Conservation (phyloP, 2,797 vertebrate species). For the Premnoplex brunnescens region DNA sequence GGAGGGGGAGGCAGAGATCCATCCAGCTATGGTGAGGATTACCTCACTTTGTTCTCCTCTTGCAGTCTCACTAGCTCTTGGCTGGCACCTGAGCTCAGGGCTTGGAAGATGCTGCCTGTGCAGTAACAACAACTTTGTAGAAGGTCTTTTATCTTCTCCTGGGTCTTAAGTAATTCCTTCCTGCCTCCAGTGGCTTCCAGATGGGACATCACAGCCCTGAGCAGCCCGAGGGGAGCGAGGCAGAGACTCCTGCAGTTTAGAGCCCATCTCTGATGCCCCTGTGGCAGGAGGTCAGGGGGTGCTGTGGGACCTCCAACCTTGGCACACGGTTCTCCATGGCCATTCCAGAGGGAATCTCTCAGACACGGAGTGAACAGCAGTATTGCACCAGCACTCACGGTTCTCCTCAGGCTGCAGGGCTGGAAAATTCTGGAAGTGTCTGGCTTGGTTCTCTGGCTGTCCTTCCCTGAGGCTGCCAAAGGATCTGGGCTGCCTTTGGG, state of each 20-base stretch:
- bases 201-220: neutral
- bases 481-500: neutral
- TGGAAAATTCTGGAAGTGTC: neutral
- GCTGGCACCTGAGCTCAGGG: neutral
- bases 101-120: neutral
- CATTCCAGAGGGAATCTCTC: neutral
- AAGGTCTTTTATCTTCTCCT: neutral
- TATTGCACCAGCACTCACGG: neutral
- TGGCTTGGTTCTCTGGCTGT: neutral
- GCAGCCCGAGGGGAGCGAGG: neutral
- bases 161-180: neutral
- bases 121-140: neutral
- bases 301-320: neutral
- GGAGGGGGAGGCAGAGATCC: neutral
- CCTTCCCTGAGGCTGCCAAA: neutral
- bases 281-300: neutral
- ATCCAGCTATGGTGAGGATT: neutral
- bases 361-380: neutral
- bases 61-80: neutral
- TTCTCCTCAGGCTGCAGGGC: neutral
- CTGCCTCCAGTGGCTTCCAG: neutral
- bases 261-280: neutral
- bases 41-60: neutral
- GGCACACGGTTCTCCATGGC: neutral
- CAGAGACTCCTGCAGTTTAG: neutral